These are phyloP conservation scores for Parnassius mnemosyne DNA, from an alignment of 2,888 invertebrate genomes.

Conservation along the genomic window DNA sequence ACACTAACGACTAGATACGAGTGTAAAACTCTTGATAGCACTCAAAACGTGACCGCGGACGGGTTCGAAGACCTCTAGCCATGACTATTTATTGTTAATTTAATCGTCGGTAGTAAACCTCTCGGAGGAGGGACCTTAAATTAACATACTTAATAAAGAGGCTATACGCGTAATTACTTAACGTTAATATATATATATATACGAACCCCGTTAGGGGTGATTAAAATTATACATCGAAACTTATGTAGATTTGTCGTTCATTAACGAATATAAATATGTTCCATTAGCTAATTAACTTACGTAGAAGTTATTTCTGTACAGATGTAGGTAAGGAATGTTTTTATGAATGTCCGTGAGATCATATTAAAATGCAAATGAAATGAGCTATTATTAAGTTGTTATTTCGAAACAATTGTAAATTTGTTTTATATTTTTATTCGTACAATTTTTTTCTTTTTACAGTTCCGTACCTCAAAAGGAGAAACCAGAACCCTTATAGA, in stretches of 20 bases:
- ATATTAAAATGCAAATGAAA: no score
- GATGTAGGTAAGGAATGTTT: no score
- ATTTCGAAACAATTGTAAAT: no score
- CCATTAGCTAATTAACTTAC: no score
- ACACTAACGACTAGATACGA: not conserved
- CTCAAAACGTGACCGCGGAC: not conserved
- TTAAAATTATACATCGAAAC: conserved; percentile 3
- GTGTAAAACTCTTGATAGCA: conserved; percentile 2
- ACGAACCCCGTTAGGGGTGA: not conserved
- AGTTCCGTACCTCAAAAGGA: no score
- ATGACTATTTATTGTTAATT: conserved; percentile 9
- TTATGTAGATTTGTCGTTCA: not conserved
- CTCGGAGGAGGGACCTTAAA: conserved; percentile 6
- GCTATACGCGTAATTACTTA: conserved; percentile 6
- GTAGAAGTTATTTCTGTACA: no score
- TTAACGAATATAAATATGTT: not conserved
- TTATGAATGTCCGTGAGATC: no score
- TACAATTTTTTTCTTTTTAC: no score
- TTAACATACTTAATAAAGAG: conserved; percentile 5
- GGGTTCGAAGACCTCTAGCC: not conserved
- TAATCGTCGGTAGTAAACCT: not conserved
- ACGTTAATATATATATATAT: not conserved
- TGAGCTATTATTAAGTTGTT: no score
- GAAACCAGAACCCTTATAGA: no score
- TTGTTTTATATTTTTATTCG: no score